Conservation (phyloP, 2,888 invertebrate genomes). For the Cryptosula pallasiana region DNA sequence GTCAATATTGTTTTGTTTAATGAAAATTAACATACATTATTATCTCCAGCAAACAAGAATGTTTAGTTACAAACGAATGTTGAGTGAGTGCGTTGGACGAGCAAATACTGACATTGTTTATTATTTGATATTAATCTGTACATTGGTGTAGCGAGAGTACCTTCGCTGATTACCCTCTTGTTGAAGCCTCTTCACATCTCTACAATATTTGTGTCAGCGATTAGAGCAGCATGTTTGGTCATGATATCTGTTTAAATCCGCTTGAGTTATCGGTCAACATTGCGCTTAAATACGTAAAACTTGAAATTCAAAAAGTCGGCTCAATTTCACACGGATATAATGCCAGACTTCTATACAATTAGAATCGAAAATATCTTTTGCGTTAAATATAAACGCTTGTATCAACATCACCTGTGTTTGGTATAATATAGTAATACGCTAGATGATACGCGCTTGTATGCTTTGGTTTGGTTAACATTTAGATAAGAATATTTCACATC, state of each 20-base stretch:
- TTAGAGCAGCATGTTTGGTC: background rate
- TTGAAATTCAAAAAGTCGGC: background rate
- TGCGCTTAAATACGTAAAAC: background rate
- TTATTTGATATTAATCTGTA: conserved; percentile 17
- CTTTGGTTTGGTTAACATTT: conserved; percentile 14
- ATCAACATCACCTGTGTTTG: background rate
- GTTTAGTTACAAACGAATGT: background rate
- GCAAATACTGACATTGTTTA: background rate
- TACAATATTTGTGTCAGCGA: too few species aligned
- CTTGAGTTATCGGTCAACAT: background rate
- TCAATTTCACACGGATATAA: background rate
- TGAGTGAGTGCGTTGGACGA: background rate
- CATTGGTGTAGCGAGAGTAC: too few species aligned
- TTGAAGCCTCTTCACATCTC: too few species aligned
- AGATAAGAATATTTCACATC: conserved; percentile 7
- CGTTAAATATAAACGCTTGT: background rate
- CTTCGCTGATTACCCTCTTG: too few species aligned
- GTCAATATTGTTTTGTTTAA: background rate
- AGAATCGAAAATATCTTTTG: background rate
- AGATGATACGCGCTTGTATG: background rate
- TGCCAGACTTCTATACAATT: background rate
- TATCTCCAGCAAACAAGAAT: background rate
- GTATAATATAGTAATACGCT: conserved; percentile 13
- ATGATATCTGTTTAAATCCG: background rate
- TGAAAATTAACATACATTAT: background rate